Conservation (phyloP, 2,797 vertebrate species). For the Benthosema pterotum region DNA sequence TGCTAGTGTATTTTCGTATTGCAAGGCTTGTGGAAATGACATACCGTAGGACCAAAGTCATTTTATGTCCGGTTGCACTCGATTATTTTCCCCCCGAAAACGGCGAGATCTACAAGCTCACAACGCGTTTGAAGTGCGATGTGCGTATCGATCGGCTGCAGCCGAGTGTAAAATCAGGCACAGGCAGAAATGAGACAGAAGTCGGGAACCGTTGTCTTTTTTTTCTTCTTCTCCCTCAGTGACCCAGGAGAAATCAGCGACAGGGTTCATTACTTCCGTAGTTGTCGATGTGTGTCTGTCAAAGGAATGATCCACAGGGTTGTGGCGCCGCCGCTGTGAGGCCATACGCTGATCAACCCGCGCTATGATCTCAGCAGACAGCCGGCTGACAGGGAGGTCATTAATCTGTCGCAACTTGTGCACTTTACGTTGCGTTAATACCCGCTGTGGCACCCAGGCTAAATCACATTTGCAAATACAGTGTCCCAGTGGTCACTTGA, state of each 20-base stretch:
- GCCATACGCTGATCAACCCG: conserved; percentile 8
- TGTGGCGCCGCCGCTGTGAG: conserved; percentile 5
- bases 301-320: conserved; percentile 24
- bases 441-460: conserved; percentile 10
- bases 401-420: conserved; percentile 48
- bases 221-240: too few relatives aligned
- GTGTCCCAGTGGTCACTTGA: too few relatives aligned
- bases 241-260: conserved; percentile 46
- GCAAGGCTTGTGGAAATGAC: too few relatives aligned
- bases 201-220: conserved; percentile 32
- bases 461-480: too few relatives aligned
- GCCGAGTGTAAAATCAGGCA: neutral
- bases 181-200: conserved; percentile 14
- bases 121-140: too few relatives aligned
- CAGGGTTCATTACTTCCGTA: conserved; percentile 53
- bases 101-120: too few relatives aligned
- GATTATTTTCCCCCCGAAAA: too few relatives aligned
- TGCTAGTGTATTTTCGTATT: too few relatives aligned
- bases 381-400: conserved; percentile 45
- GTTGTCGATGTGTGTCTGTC: conserved; percentile 58
- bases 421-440: neutral
- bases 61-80: too few relatives aligned
- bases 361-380: conserved; percentile 48
- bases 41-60: too few relatives aligned
- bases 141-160: too few relatives aligned